These are phyloP conservation scores for Halictus rubicundus DNA, from an alignment of 1,140 invertebrate species.

Conservation along the genomic window DNA sequence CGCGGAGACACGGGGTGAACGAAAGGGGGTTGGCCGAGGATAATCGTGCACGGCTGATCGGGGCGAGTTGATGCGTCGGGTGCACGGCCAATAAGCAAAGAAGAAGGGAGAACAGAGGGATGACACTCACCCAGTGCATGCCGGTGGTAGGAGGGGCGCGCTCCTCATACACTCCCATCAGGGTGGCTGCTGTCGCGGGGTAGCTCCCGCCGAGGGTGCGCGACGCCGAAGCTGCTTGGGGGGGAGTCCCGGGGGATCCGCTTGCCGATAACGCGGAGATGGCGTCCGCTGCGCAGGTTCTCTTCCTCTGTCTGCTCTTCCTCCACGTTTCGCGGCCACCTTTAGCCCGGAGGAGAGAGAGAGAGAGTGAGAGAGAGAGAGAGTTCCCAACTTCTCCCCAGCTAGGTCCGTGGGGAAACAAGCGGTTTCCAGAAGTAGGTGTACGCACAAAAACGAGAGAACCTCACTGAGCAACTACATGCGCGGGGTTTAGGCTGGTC, in stretches of 20 bases:
- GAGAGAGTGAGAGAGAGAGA: too few species aligned
- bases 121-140: constrained; percentile 82
- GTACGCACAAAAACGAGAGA: too few species aligned
- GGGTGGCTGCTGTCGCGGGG: constrained; percentile 79
- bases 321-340: constrained; percentile 36
- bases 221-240: constrained; percentile 73
- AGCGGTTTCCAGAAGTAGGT: too few species aligned
- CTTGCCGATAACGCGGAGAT: constrained; percentile 74
- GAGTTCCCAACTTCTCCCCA: too few species aligned
- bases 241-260: constrained; percentile 71
- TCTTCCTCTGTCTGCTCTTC: constrained; percentile 54
- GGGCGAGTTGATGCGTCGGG: background rate
- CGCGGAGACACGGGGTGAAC: too few species aligned
- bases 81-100: constrained; percentile 52
- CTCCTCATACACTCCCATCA: constrained; percentile 83
- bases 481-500: too few species aligned
- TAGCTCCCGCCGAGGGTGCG: constrained; percentile 77
- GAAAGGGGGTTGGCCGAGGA: too few species aligned
- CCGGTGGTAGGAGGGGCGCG: constrained; percentile 81
- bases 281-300: constrained; percentile 69
- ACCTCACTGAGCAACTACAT: too few species aligned
- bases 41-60: too few species aligned
- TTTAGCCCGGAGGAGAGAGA: background rate
- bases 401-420: too few species aligned
- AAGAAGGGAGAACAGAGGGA: constrained; percentile 52